These are phyloP conservation scores for Sparus aurata DNA, from an alignment of 2,797 vertebrate species.

Conservation along the genomic window DNA sequence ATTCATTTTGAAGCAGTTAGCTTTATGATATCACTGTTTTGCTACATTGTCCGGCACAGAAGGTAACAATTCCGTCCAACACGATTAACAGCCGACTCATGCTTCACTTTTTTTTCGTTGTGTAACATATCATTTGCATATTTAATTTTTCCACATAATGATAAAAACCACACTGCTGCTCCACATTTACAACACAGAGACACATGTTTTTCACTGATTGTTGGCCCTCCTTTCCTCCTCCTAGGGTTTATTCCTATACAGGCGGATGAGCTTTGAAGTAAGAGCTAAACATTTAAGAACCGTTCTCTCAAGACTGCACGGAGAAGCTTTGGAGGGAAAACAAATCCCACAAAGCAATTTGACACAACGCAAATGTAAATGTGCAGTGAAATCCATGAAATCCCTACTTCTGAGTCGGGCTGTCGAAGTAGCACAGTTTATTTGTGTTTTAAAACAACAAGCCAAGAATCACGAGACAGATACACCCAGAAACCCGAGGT, in stretches of 20 bases:
- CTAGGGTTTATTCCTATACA: conserved; percentile 46
- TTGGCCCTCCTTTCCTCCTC: conserved; percentile 26
- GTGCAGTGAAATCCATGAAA: conserved; percentile 45
- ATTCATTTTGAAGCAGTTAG: neutral
- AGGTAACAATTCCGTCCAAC: conserved; percentile 8
- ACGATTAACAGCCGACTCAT: conserved; percentile 38
- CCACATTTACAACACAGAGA: conserved; percentile 53
- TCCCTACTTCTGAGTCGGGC: conserved; percentile 15
- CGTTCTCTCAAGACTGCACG: neutral
- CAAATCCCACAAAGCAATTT: conserved; percentile 42
- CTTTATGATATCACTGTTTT: neutral
- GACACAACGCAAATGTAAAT: conserved; percentile 45
- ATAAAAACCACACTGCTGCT: conserved; percentile 49
- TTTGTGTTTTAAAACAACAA: conserved; percentile 17
- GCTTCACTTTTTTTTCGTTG: conserved; percentile 33
- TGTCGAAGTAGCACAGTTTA: conserved; percentile 26
- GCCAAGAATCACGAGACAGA: conserved; percentile 9
- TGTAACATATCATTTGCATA: conserved; percentile 43
- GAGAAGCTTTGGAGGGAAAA: conserved; percentile 29
- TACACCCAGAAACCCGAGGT: neutral
- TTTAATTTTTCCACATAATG: conserved; percentile 46
- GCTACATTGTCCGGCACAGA: neutral
- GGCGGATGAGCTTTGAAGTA: conserved; percentile 55
- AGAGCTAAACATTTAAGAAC: conserved; percentile 41
- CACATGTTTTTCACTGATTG: conserved; percentile 39